Conservation (phyloP, 37 sponge, comb jelly and placozoan species). For the Chondrilla cf. caribensis region DNA sequence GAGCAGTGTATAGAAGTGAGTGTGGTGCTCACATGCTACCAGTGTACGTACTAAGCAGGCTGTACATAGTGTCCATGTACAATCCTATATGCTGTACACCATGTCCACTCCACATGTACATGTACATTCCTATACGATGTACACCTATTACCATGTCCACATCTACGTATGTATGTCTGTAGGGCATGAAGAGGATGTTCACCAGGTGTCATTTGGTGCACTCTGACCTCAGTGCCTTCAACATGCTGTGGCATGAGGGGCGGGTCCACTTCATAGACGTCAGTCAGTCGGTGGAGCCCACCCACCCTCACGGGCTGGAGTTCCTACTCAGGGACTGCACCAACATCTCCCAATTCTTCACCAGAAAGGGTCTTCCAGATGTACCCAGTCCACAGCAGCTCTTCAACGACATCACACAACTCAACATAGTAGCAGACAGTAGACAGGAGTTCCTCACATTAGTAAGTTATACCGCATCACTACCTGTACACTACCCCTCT, state of each 20-base stretch:
- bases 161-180: too few relatives aligned
- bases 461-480: conserved; percentile 13
- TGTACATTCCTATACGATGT: too few relatives aligned
- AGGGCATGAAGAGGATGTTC: conserved; percentile 85
- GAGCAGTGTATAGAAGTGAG: too few relatives aligned
- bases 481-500: background rate
- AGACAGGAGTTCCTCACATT: conserved; percentile 56
- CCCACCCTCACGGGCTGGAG: conserved; percentile 80
- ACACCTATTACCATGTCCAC: too few relatives aligned
- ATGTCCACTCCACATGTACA: too few relatives aligned
- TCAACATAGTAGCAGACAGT: conserved; percentile 36
- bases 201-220: conserved; percentile 79
- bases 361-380: conserved; percentile 32
- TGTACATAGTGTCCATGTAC: too few relatives aligned
- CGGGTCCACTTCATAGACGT: conserved; percentile 89
- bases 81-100: too few relatives aligned
- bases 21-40: too few relatives aligned
- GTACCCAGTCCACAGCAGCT: conserved; percentile 57
- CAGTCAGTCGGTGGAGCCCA: conserved; percentile 91
- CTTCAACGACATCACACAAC: conserved; percentile 68
- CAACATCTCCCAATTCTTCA: conserved; percentile 79
- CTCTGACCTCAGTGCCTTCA: conserved; percentile 94
- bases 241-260: conserved; percentile 90
- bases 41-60: too few relatives aligned
- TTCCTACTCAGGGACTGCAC: conserved; percentile 91